Conservation (phyloP, 2,113 vertebrate genomes). For the Ptyas mucosa region DNA sequence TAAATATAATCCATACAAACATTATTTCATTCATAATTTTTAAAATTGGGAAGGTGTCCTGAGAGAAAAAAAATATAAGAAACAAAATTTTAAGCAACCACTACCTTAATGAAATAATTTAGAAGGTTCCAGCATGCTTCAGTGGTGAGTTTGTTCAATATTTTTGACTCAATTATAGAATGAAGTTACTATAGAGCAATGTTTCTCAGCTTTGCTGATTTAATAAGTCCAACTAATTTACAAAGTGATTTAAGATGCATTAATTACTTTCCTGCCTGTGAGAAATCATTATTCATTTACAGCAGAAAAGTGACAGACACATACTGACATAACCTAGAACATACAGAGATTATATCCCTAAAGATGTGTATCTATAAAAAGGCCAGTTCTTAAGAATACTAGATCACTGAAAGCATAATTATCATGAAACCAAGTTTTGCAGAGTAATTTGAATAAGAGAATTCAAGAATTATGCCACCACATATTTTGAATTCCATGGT, state of each 20-base stretch:
- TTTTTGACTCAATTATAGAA: background rate
- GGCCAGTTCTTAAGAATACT: background rate
- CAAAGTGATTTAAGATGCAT: background rate
- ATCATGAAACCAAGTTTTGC: background rate
- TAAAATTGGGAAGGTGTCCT: background rate
- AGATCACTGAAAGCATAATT: constrained; percentile 8
- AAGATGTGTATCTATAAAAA: background rate
- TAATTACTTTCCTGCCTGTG: background rate
- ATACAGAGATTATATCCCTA: background rate
- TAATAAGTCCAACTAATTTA: background rate
- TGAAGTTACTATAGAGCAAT: background rate
- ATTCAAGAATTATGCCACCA: background rate
- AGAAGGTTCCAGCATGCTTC: background rate
- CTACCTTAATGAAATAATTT: constrained; percentile 7
- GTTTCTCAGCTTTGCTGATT: background rate
- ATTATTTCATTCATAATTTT: background rate
- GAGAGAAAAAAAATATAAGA: background rate
- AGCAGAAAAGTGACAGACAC: background rate
- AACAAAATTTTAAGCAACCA: background rate
- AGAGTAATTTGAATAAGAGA: background rate
- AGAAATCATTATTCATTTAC: background rate
- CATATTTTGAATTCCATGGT: background rate
- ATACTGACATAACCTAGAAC: background rate
- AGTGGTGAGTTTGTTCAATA: background rate
- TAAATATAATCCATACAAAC: background rate